These are phyloP conservation scores for Trissolcus basalis DNA, from an alignment of 1,140 invertebrate genomes.

Conservation along the genomic window DNA sequence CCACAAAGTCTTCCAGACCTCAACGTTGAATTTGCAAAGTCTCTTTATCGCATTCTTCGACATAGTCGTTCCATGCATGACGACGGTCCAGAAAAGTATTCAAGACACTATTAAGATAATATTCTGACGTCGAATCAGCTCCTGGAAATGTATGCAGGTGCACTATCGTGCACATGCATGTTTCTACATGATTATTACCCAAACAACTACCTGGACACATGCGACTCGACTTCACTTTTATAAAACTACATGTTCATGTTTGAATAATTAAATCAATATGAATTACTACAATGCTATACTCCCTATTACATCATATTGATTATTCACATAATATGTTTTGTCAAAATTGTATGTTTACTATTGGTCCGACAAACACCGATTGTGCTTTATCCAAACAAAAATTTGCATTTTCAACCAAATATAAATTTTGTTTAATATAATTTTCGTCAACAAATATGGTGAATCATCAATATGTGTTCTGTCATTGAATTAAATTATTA, in stretches of 20 bases:
- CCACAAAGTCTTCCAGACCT: constrained; percentile 5
- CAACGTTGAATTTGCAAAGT: constrained; percentile 17
- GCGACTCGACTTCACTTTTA: constrained; percentile 39
- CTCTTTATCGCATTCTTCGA: constrained; percentile 49
- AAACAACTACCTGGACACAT: constrained; percentile 23
- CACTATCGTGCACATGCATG: constrained; percentile 34
- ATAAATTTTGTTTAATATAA: no score
- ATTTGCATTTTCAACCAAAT: no score
- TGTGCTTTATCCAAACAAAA: no score
- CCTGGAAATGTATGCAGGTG: constrained; percentile 8
- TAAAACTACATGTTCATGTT: constrained; percentile 39
- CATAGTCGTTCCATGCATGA: constrained; percentile 39
- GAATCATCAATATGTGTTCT: no score
- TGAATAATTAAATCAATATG: constrained; percentile 47
- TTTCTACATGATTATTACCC: constrained; percentile 45
- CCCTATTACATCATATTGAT: no score
- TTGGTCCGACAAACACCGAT: no score
- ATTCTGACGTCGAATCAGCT: constrained; percentile 45
- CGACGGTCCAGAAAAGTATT: constrained; percentile 39
- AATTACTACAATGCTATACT: not conserved
- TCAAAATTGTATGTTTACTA: no score
- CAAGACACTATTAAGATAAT: constrained; percentile 56
- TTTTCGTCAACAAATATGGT: no score
- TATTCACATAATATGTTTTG: no score
- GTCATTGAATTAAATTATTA: no score